A percentile compares a stretch with the other conserved stretches of the same genome.
These are phyloP conservation scores for Cassiopea xamachana DNA, from an alignment of 30 jellyfish, hydroid and myxozoan species.

Conservation along the genomic window DNA sequence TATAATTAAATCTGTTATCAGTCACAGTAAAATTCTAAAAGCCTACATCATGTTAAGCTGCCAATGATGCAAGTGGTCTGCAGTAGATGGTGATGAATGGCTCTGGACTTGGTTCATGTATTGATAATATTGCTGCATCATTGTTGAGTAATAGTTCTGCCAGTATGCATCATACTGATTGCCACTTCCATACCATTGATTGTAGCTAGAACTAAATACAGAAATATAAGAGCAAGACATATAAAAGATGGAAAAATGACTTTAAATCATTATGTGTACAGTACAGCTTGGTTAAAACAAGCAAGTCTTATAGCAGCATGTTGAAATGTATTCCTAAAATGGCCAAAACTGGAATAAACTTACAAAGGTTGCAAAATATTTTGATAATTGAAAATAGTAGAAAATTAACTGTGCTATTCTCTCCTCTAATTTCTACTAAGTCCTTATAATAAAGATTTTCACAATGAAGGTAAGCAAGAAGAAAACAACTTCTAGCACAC, in stretches of 20 bases:
- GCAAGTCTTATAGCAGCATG: no score
- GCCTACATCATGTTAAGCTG: slow-evolving; percentile 55
- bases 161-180: slow-evolving; percentile 49
- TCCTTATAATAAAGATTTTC: background rate
- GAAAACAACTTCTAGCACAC: slow-evolving; percentile 4
- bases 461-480: background rate
- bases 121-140: slow-evolving; percentile 55
- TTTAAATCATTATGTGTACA: no score
- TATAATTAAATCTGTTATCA: no score
- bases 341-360: no score
- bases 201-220: background rate
- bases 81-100: background rate
- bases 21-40: background rate
- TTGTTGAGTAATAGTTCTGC: slow-evolving; percentile 47
- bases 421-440: background rate
- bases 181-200: slow-evolving; percentile 17
- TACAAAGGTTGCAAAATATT: no score
- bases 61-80: slow-evolving; percentile 55
- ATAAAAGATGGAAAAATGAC: no score
- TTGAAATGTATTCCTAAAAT: no score
- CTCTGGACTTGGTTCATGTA: slow-evolving; percentile 14
- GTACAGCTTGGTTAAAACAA: no score
- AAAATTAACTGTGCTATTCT: no score
- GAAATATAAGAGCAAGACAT: background rate
- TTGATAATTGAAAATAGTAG: no score